phyloP scores from a whole-genome alignment of 2,113 vertebrate species.

The Pelecanus crispus region DNA sequence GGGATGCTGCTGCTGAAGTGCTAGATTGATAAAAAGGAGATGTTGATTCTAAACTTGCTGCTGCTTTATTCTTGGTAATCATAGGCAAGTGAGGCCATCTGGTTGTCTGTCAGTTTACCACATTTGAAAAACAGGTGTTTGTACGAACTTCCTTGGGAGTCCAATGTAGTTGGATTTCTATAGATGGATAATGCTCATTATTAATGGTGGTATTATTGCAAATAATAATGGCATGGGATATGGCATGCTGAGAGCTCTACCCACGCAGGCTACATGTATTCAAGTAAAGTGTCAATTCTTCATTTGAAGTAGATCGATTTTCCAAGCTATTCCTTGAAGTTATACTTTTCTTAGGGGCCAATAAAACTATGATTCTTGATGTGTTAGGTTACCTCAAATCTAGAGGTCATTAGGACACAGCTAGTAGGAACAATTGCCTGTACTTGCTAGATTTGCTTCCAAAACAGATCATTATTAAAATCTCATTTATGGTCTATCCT shows the following conservation, averaged over 20 bases:
- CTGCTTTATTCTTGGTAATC: not conserved
- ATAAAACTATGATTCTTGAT: not conserved
- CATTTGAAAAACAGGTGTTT: not conserved
- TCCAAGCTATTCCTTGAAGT: not conserved
- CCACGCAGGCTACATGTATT: not conserved
- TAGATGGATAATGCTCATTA: not conserved
- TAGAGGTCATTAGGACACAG: not conserved
- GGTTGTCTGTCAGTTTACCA: not conserved
- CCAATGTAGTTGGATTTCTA: not conserved
- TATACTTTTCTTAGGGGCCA: not conserved
- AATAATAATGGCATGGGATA: not conserved
- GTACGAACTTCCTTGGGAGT: not conserved
- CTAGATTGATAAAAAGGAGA: not conserved
- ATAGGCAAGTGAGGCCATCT: not conserved
- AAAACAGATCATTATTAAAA: not conserved
- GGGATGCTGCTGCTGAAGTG: not conserved
- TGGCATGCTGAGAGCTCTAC: not conserved
- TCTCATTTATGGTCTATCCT: not conserved
- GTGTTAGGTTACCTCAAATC: not conserved
- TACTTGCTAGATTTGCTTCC: not conserved
- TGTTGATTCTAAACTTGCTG: not conserved
- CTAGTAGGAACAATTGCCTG: not conserved
- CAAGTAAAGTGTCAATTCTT: not conserved
- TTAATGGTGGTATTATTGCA: not conserved
- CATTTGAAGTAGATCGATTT: not conserved